Evolutionary conservation across 2,888 invertebrate genomes (phyloP).

Genomic region (Chrysolina oricalcia): DNA sequence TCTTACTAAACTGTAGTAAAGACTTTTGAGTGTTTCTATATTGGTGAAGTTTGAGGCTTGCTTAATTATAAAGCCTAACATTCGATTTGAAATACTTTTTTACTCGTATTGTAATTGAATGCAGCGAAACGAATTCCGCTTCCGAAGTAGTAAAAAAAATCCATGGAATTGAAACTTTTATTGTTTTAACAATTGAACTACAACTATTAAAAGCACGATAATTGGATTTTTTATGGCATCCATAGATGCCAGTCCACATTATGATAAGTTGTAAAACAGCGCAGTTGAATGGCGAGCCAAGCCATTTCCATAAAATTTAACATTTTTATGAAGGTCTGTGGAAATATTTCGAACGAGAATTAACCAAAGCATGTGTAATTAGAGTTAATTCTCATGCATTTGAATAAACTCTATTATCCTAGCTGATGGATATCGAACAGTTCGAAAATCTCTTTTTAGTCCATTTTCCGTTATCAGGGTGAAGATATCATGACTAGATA

Average conservation of each 20-base stretch:
- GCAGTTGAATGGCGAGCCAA: conserved; percentile 40
- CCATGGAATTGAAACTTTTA: neutral
- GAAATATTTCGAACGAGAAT: conserved; percentile 37
- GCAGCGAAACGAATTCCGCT: too few relatives aligned
- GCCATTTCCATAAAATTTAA: conserved; percentile 47
- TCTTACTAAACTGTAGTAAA: too few relatives aligned
- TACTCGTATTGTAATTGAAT: too few relatives aligned
- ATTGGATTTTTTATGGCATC: conserved; percentile 27
- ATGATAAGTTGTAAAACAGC: conserved; percentile 42
- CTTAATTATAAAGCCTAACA: too few relatives aligned
- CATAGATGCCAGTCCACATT: conserved; percentile 28
- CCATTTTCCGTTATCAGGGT: too few relatives aligned
- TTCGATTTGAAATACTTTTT: too few relatives aligned
- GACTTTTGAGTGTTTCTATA: too few relatives aligned
- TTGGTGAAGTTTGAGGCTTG: too few relatives aligned
- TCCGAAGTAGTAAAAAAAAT: too few relatives aligned
- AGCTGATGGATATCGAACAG: too few relatives aligned
- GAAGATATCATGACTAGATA: too few relatives aligned
- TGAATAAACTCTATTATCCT: conserved; percentile 27
- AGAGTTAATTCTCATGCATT: conserved; percentile 46
- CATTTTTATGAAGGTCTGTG: conserved; percentile 40
- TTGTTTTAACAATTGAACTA: neutral
- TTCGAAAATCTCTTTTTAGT: too few relatives aligned
- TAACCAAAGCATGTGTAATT: conserved; percentile 45
- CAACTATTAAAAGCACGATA: neutral